Conservation (phyloP, 1,140 invertebrate genomes). For the Drosophila cardini region DNA sequence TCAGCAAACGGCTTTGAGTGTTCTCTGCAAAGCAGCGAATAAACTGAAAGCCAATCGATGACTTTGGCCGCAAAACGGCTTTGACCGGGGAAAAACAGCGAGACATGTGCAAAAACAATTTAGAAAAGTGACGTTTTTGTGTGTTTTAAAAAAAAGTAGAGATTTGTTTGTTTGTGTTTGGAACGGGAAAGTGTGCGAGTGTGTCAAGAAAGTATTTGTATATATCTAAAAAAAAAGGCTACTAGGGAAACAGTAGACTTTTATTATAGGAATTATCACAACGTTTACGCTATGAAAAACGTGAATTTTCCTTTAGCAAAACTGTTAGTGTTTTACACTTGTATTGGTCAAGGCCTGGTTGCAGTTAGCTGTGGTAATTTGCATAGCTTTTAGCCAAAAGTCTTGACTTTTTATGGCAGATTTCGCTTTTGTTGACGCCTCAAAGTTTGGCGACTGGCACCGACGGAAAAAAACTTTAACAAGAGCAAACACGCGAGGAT, state of each 20-base stretch:
- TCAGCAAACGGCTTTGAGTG: not conserved
- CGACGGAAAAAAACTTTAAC: conserved; percentile 51
- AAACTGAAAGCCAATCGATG: not conserved
- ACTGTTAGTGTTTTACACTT: conserved; percentile 60
- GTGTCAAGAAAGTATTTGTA: not conserved
- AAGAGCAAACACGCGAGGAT: conserved; percentile 51
- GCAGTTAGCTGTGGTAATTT: conserved; percentile 48
- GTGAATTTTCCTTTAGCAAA: conserved; percentile 47
- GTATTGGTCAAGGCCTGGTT: conserved; percentile 34
- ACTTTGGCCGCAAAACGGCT: not conserved
- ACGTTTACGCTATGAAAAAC: conserved; percentile 38
- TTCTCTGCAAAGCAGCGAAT: not conserved
- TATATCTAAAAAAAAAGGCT: not conserved
- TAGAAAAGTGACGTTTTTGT: not conserved
- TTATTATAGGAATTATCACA: not conserved
- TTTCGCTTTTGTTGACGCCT: conserved; percentile 50
- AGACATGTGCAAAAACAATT: conserved; percentile 22
- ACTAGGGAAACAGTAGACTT: not conserved
- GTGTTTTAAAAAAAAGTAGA: not conserved
- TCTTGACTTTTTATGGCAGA: conserved; percentile 22
- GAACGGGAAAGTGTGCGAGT: not conserved
- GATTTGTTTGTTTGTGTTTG: not conserved
- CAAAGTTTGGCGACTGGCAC: conserved; percentile 70
- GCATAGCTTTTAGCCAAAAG: conserved; percentile 69
- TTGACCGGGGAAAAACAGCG: not conserved